phyloP scores from a whole-genome alignment of 2,797 vertebrate species.

The Acrocephalus scirpaceus region DNA sequence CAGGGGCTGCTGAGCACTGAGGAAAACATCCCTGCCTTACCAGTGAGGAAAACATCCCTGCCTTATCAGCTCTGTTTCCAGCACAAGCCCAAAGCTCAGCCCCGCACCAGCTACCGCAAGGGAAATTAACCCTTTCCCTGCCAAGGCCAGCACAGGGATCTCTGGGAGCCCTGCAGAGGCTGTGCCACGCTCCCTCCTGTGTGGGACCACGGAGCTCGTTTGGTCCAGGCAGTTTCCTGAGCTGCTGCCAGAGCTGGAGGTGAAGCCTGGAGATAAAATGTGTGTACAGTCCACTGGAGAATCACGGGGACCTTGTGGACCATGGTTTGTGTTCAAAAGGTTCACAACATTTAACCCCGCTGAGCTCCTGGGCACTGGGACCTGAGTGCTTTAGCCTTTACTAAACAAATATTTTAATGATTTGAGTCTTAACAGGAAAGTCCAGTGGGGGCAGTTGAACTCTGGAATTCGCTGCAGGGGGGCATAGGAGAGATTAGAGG shows the following conservation, averaged over 20 bases:
- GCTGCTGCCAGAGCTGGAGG: background rate
- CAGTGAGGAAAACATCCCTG: background rate
- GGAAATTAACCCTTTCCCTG: background rate
- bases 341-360: slow-evolving; percentile 15
- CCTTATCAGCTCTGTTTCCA: background rate
- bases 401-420: slow-evolving; percentile 65
- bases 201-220: background rate
- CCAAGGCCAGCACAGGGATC: background rate
- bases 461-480: slow-evolving; percentile 70
- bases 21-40: background rate
- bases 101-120: background rate
- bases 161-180: background rate
- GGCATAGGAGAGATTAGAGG: slow-evolving; percentile 59
- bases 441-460: slow-evolving; percentile 61
- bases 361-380: slow-evolving; percentile 2
- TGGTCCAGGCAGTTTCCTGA: background rate
- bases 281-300: background rate
- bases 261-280: background rate
- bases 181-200: background rate
- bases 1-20: background rate
- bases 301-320: background rate
- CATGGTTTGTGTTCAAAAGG: background rate
- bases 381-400: slow-evolving; percentile 49
- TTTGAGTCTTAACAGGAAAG: slow-evolving; percentile 65
- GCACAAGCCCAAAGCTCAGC: background rate